Conservation (phyloP, 2,797 vertebrate species). For the Distichodus sexfasciatus region DNA sequence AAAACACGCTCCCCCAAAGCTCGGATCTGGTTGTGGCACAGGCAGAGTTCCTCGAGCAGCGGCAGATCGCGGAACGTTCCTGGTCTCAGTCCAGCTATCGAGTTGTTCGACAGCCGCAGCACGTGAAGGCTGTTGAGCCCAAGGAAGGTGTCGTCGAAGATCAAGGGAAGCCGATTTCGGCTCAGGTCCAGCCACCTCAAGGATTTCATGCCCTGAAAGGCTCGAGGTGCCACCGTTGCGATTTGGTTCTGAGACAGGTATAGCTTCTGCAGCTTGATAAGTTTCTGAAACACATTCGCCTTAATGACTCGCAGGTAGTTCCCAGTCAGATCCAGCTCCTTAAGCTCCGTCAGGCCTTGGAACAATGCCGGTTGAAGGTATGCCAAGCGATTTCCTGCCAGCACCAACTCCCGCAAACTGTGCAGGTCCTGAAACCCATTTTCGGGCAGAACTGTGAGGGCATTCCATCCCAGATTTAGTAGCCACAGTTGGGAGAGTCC, state of each 20-base stretch:
- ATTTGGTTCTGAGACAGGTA: conserved; percentile 92
- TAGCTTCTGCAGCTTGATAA: conserved; percentile 90
- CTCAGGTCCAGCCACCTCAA: conserved; percentile 94
- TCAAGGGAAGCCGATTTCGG: conserved; percentile 81
- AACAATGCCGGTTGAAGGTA: conserved; percentile 92
- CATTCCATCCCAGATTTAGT: conserved; percentile 93
- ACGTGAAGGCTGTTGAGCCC: conserved; percentile 87
- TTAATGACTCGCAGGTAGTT: conserved; percentile 88
- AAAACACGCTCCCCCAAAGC: conserved; percentile 82
- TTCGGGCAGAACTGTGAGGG: conserved; percentile 85
- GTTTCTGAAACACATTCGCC: conserved; percentile 84
- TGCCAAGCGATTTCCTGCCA: conserved; percentile 88
- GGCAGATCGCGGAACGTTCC: conserved; percentile 91
- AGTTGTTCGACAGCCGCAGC: conserved; percentile 89
- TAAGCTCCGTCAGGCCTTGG: conserved; percentile 84
- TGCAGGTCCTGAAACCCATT: conserved; percentile 82
- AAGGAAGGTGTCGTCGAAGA: conserved; percentile 88
- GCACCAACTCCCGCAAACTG: conserved; percentile 83
- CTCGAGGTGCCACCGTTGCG: conserved; percentile 79
- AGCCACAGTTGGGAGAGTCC: conserved; percentile 91
- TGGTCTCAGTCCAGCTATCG: conserved; percentile 76
- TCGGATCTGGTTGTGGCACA: conserved; percentile 85
- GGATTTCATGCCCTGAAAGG: conserved; percentile 89
- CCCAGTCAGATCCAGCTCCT: conserved; percentile 88
- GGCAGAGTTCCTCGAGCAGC: conserved; percentile 89